Evolutionary conservation across 92 coral and sea anemone species (phyloP), one percentile per base, ranked within the genome.

Genomic region (Heliopora coerulea): DNA sequence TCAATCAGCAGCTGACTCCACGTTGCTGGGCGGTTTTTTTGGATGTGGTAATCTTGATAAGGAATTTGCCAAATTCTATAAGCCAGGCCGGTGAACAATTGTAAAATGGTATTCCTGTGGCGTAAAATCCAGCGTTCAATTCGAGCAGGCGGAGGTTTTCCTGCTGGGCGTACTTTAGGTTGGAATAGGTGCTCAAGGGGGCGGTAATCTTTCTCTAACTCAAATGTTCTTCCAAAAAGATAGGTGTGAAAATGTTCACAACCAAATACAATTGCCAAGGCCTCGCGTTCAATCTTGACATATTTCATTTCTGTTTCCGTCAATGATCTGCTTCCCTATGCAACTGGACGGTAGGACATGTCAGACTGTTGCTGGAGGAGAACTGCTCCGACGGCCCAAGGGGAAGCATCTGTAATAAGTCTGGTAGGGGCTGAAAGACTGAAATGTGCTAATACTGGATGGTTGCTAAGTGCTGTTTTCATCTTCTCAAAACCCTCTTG

Each of bases 71-170:
- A 50, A 5, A 23, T 50, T 50, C 21, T 23, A 5, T 50, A 19
- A 3, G 17, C 58, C 58, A 17, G 58, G 58, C n/a, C 58, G 58
- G n/a, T 50, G 17, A 50, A 50, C n/a, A 50, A 50, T 19, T 50
- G 20, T 50, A 23, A 83, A 82, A 75, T 86, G 78, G 61, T 78
- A 81, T 42, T 86, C 89, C 60, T 85, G 86, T 77, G 73, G 19
- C 81, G 39, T 24, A 86, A 30, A 7, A 34, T 42, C 88, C 88
- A 84, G 28, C 83, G 59, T 35, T 81, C 78, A 0, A 72, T 33
- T 65, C 81, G 35, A 0, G 89, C 83, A 21, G 89, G 67, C 14
- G 78, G 19, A 15, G 86, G 39, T 18, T 84, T 84, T 56, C 81
- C 74, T 39, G 34, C 29, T 18, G 13, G 6, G n/a, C 29, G 79